These are phyloP conservation scores for Hydrozoanthus tunicans DNA, from an alignment of 64 coral and sea anemone genomes.

Conservation along the genomic window DNA sequence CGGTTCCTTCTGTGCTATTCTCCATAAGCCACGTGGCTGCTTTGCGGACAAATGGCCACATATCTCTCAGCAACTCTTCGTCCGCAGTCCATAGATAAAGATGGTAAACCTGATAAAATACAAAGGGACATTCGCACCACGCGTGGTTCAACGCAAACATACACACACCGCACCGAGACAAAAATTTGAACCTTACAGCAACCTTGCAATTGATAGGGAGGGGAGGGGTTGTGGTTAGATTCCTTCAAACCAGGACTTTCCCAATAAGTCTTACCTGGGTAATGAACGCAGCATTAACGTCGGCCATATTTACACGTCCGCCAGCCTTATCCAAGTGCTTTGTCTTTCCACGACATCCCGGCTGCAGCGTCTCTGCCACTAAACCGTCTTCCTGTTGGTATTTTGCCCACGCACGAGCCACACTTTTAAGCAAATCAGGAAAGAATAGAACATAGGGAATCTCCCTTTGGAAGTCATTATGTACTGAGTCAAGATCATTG, in stretches of 20 bases:
- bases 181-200: too few species aligned
- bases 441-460: constrained; percentile 85
- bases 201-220: too few species aligned
- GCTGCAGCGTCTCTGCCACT: constrained; percentile 69
- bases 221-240: too few species aligned
- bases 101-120: constrained; percentile 75
- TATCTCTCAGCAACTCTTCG: constrained; percentile 58
- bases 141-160: too few species aligned
- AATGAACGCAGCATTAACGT: constrained; percentile 87
- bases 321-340: constrained; percentile 56
- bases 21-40: constrained; percentile 66
- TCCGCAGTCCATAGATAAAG: constrained; percentile 85
- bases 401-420: constrained; percentile 82
- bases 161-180: too few species aligned
- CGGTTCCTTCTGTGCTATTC: constrained; percentile 60
- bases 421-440: constrained; percentile 79
- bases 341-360: constrained; percentile 65
- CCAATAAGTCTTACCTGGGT: constrained; percentile 58
- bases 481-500: constrained; percentile 93
- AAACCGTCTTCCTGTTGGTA: constrained; percentile 59
- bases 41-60: constrained; percentile 80
- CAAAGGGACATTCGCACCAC: not conserved
- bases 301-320: constrained; percentile 77
- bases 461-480: constrained; percentile 94
- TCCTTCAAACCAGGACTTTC: not conserved